Base-by-base conservation (phyloP, 2,888 invertebrate species). In the Erebia aethiops region DNA sequence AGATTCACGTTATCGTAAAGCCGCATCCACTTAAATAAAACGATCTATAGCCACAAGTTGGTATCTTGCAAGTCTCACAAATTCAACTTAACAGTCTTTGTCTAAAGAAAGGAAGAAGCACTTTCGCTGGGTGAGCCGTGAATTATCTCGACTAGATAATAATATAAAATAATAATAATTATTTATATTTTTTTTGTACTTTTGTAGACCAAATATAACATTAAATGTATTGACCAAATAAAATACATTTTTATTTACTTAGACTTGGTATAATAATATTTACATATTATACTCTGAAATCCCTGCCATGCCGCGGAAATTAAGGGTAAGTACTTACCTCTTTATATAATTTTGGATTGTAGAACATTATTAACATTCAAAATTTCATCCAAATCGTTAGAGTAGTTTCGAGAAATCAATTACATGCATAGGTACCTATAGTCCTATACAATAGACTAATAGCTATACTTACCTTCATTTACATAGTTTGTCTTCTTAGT, bases 121-220 rank as follows among this genome's bases (percentile, higher is more conserved):
- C 16, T 52, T 52, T 16, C 3, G 16, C 16, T 16, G 7, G 52
- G 52, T 10, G 52, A 16, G 54, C 11, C 18, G 10, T 9, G 16
- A 56, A 10, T 13, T 9, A 46, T 56, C 10, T 54, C 14, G 21
- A 7, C 11, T 41, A 41, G 41, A 54, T 21, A 65, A 54, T 13
- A 43, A 57, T 14, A 14, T 58, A 57, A 21, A 26, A 65, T n/a
- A 51, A 13, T 14, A 35, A 69, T 35, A 61, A 46, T 72, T 51
- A 69, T 52, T 65, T 41, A 41, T 69, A 9, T 43, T 43, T 18
- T 49, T 71, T 75, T 74, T 74, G 52, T 75, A 75, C 71, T 75
- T 75, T 75, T 74, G 64, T 74, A 72, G 54, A 71, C 67, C 74
- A 72, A 74, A 74, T 71, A 74, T 54, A 71, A n/a, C 21, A 18